phyloP scores from a whole-genome alignment of 2,888 invertebrate species.

The Euphydryas editha region DNA sequence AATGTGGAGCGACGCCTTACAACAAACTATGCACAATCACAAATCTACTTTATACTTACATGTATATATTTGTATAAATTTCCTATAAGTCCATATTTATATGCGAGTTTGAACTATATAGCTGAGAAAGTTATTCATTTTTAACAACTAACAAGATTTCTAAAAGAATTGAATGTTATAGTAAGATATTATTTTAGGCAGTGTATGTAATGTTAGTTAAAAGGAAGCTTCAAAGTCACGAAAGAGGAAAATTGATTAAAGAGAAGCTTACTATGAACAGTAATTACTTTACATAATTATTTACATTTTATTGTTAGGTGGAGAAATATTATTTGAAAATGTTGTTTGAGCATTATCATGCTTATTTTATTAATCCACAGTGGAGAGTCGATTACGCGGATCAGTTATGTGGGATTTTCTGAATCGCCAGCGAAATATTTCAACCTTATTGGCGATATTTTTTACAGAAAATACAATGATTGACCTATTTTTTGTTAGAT shows the following conservation, averaged over 20 bases:
- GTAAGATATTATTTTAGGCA: slow-evolving; percentile 2
- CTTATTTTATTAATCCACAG: neutral
- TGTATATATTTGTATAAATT: slow-evolving; percentile 42
- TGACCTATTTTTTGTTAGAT: too few species aligned
- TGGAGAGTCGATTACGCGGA: too few species aligned
- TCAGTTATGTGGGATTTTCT: too few species aligned
- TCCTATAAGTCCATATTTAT: slow-evolving; percentile 39
- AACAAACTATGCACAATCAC: slow-evolving; percentile 62
- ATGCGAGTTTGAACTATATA: slow-evolving; percentile 38
- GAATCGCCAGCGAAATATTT: too few species aligned
- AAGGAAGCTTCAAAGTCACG: neutral
- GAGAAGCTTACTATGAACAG: neutral
- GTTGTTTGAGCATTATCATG: neutral
- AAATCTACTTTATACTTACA: slow-evolving; percentile 49
- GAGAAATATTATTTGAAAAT: neutral
- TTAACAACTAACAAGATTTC: neutral
- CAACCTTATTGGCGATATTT: too few species aligned
- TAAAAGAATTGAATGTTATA: neutral
- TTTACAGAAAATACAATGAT: too few species aligned
- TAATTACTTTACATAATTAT: slow-evolving; percentile 1
- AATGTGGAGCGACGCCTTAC: slow-evolving; percentile 25
- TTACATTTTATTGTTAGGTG: neutral
- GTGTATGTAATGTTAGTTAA: slow-evolving; percentile 7
- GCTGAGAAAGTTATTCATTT: neutral
- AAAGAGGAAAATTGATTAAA: slow-evolving; percentile 5